Evolutionary conservation across 2,888 invertebrate species (phyloP).

Genomic region (Noctua fimbriata): DNA sequence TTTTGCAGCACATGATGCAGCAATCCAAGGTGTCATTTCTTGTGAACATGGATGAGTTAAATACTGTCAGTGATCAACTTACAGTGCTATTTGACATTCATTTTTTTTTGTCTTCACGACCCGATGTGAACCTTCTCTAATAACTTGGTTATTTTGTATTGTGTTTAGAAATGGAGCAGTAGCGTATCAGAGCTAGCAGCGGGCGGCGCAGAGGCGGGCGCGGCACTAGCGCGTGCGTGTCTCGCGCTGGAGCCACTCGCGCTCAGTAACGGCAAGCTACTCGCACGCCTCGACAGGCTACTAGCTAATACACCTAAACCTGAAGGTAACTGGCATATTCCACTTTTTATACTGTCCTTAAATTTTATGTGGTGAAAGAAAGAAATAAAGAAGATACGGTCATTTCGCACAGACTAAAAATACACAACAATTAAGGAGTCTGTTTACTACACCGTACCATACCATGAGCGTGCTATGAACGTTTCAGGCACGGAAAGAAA

Average conservation of each 20-base stretch:
- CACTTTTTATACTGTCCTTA: background rate
- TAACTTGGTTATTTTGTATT: background rate
- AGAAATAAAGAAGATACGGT: background rate
- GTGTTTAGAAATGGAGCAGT: constrained; percentile 81
- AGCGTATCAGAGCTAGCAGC: constrained; percentile 77
- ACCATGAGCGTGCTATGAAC: background rate
- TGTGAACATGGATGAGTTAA: background rate
- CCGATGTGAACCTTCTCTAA: too few species aligned
- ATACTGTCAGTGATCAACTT: background rate
- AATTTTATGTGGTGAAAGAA: too few species aligned
- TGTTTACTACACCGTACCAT: background rate
- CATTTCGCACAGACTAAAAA: background rate
- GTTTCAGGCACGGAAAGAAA: background rate
- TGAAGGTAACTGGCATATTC: constrained; percentile 26
- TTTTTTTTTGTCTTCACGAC: too few species aligned
- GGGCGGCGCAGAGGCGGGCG: constrained; percentile 76
- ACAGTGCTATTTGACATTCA: too few species aligned
- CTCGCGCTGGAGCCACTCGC: constrained; percentile 95
- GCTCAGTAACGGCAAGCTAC: constrained; percentile 94
- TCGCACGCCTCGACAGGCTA: constrained; percentile 92
- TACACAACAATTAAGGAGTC: background rate
- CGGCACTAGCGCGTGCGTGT: constrained; percentile 86
- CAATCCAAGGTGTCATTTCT: too few species aligned
- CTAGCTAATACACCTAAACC: constrained; percentile 88
- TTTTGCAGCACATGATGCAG: too few species aligned